A percentile compares a stretch with the other conserved stretches of the same genome.
These are phyloP conservation scores for Zaprionus lineosus DNA, from an alignment of 2,888 invertebrate species.

Conservation along the genomic window DNA sequence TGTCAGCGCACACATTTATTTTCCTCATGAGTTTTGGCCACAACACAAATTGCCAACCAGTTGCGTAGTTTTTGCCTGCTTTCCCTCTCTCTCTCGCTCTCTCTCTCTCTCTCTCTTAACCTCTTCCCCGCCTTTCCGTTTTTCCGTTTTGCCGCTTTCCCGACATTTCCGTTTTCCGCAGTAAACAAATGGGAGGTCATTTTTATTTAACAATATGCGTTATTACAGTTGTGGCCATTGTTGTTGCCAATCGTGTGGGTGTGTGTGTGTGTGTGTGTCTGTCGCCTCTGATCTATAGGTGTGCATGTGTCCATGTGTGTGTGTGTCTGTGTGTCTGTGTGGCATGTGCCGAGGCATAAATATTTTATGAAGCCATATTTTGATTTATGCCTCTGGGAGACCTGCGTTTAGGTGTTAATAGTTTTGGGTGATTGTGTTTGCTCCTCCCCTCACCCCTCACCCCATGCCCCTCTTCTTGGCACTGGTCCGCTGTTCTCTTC, in stretches of 20 bases:
- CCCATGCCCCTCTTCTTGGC: too few species aligned
- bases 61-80: slow-evolving; percentile 53
- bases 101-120: neutral
- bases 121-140: neutral
- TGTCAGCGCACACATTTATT: slow-evolving; percentile 49
- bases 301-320: slow-evolving; percentile 16
- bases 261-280: slow-evolving; percentile 17
- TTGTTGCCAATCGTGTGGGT: slow-evolving; percentile 15
- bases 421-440: slow-evolving; percentile 43
- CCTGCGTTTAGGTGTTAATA: slow-evolving; percentile 68
- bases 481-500: too few species aligned
- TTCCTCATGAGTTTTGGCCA: slow-evolving; percentile 28
- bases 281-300: slow-evolving; percentile 5
- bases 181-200: slow-evolving; percentile 53
- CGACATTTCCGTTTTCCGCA: slow-evolving; percentile 57
- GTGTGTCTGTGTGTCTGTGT: slow-evolving; percentile 3
- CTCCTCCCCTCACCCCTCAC: neutral
- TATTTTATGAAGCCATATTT: slow-evolving; percentile 72
- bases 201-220: slow-evolving; percentile 65
- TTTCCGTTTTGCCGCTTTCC: neutral
- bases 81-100: neutral
- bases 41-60: slow-evolving; percentile 64
- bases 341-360: slow-evolving; percentile 46
- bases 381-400: slow-evolving; percentile 52
- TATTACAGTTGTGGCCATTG: slow-evolving; percentile 31